Evolutionary conservation across 2,797 vertebrate genomes (phyloP), one percentile per base, ranked within the genome.

Genomic region (Danio tinwini): DNA sequence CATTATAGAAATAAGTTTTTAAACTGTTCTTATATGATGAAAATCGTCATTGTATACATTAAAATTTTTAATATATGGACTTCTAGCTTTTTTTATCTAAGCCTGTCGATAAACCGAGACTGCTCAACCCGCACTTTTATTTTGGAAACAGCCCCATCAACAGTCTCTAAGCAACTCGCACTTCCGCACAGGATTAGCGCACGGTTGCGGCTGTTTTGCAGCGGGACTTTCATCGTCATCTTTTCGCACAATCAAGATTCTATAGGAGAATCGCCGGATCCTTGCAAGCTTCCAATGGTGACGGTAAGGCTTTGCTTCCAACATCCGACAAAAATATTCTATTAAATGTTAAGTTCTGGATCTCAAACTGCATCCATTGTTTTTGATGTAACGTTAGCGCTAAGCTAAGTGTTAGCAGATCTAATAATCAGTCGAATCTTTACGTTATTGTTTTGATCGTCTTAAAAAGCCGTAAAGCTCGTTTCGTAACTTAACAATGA

Each of bases 271-370:
- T n/a, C 21, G 4, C 16, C 0, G 69, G 78, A 56, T 16, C 16
- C 7, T 37, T 10, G 39, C 50, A 42, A 39, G 19, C 40, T 55
- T 65, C 69, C 8, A 50, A 80, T 73, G 69, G 59, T 73, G 64
- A 73, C 61, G 78, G 78, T 80, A 80, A 80, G 78, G 12, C 7
- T 39, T 64, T 65, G 21, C 19, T 45, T 29, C 40, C 19, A 11
- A 4, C 6, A 52, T 37, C 76, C 19, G 10, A 53, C 39, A 16
- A 58, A 68, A 56, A 12, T 39, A 21, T 17, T 39, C 12, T 49
- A 4, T 21, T 10, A 12, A 44, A 62, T 63, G 9, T n/a, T 9
- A 44, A 16, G 10, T 45, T 14, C 17, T 62, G 39, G 44, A 11
- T 6, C 63, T 44, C 19, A n/a, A 11, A 0, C 42, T 40, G 68